Evolutionary conservation across 2,113 vertebrate genomes (phyloP).

Genomic region (Malurus alboscapulatus): DNA sequence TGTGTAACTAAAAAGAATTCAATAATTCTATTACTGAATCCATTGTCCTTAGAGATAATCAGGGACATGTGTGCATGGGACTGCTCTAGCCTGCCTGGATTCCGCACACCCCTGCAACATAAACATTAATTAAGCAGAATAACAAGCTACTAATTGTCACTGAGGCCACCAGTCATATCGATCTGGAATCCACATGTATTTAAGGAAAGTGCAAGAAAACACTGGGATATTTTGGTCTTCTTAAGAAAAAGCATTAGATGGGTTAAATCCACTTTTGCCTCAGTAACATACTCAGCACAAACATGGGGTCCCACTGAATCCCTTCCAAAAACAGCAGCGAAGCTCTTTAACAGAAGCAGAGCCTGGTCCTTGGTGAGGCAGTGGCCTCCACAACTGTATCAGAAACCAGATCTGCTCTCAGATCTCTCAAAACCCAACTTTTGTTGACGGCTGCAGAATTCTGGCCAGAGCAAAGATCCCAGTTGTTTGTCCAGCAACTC

Average conservation of each 20-base stretch:
- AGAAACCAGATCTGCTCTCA: background rate
- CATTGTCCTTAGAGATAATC: too few relatives aligned
- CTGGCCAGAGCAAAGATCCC: background rate
- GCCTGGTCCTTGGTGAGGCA: background rate
- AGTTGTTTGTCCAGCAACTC: background rate
- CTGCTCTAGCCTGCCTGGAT: background rate
- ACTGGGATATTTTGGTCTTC: background rate
- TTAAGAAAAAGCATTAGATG: background rate
- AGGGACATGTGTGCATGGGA: rapidly evolving
- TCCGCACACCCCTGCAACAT: background rate
- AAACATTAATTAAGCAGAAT: background rate
- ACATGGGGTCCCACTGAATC: background rate
- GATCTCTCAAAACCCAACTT: background rate
- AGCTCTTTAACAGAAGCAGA: background rate
- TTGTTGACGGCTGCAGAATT: background rate
- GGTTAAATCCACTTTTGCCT: background rate
- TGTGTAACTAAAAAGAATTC: background rate
- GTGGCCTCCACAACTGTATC: background rate
- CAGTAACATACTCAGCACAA: background rate
- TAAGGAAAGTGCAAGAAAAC: background rate
- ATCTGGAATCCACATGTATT: background rate
- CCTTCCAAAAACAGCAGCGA: background rate
- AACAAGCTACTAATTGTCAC: background rate
- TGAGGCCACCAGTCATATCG: background rate
- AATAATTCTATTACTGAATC: too few relatives aligned